phyloP scores from a whole-genome alignment of 2,797 vertebrate species.

The Acrocephalus scirpaceus region DNA sequence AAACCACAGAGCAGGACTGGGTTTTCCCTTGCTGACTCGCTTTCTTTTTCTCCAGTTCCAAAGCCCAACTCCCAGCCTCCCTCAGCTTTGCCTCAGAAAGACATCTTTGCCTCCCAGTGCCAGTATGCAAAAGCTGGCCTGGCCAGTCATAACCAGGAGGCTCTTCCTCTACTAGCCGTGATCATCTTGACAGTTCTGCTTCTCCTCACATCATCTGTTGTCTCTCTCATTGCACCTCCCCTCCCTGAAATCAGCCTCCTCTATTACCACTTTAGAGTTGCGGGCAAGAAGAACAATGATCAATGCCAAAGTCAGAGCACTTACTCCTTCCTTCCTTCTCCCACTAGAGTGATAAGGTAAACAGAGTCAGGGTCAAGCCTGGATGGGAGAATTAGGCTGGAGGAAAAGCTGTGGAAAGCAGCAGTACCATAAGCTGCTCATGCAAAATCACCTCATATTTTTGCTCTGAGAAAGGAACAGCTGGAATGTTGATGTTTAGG shows the following conservation, averaged over 20 bases:
- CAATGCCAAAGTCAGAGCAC: neutral
- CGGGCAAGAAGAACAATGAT: neutral
- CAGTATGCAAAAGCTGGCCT: conserved; percentile 1
- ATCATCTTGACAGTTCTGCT: conserved; percentile 68
- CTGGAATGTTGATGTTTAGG: neutral
- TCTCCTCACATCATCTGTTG: conserved; percentile 39
- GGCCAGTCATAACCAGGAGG: conserved; percentile 32
- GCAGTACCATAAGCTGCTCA: neutral
- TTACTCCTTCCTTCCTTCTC: neutral
- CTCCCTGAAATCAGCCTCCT: neutral
- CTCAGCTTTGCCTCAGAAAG: neutral
- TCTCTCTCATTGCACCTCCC: neutral
- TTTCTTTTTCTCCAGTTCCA: neutral
- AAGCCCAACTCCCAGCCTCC: neutral
- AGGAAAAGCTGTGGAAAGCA: neutral
- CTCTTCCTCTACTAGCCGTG: neutral
- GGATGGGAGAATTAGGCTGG: neutral
- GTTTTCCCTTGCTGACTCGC: neutral
- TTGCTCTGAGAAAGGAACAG: neutral
- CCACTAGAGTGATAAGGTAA: neutral
- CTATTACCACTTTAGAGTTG: neutral
- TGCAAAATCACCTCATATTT: neutral
- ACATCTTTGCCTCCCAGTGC: neutral
- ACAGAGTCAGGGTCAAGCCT: neutral
- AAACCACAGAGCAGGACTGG: neutral